Evolutionary conservation across 2,797 vertebrate species (phyloP).

Genomic region (Hypotaenidia okinawae): DNA sequence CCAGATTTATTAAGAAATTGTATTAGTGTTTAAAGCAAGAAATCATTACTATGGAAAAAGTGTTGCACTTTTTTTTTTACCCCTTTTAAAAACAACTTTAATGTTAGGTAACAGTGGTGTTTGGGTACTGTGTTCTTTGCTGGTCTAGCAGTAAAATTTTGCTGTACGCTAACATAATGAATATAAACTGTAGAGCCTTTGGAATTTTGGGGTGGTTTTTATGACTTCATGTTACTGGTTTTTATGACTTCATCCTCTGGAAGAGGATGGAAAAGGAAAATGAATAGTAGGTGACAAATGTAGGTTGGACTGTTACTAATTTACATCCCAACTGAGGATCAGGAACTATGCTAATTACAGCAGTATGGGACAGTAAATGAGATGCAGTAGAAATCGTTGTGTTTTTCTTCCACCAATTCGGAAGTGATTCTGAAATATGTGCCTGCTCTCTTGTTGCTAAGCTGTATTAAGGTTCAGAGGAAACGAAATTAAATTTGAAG

Average conservation of each 20-base stretch:
- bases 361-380: background rate
- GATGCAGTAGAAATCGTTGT: background rate
- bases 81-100: background rate
- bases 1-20: background rate
- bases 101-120: background rate
- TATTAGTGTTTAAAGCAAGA: background rate
- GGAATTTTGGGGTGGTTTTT: background rate
- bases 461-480: background rate
- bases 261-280: background rate
- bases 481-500: background rate
- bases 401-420: background rate
- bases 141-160: background rate
- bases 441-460: background rate
- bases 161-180: background rate
- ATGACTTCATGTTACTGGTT: background rate
- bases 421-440: background rate
- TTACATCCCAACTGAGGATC: background rate
- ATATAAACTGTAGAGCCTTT: background rate
- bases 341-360: background rate
- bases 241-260: background rate
- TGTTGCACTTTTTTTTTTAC: background rate
- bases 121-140: background rate
- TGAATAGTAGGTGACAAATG: background rate
- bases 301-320: background rate
- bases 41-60: no score